phyloP scores from a whole-genome alignment of 2,888 invertebrate species.

The Drosophila mulleri region DNA sequence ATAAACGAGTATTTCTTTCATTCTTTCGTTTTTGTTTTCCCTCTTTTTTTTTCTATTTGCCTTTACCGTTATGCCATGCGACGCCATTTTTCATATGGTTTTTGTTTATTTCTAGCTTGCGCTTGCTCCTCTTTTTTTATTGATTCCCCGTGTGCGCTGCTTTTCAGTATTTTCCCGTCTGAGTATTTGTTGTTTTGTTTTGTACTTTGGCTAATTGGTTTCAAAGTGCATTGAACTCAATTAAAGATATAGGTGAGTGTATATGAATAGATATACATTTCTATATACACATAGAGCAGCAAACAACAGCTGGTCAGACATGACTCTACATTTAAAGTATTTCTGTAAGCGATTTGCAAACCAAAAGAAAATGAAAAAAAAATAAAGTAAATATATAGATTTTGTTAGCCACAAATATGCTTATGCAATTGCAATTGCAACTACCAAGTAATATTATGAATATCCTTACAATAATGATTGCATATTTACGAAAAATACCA shows the following conservation, averaged over 20 bases:
- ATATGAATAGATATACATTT: not conserved
- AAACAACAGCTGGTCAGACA: no score
- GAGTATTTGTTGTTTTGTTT: not conserved
- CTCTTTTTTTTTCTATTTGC: constrained; percentile 6
- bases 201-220: constrained; percentile 48
- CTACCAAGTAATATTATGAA: no score
- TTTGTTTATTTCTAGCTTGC: constrained; percentile 11
- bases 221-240: constrained; percentile 49
- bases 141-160: constrained; percentile 35
- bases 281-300: not conserved
- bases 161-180: constrained; percentile 17
- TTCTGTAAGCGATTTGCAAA: no score
- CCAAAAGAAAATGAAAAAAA: no score
- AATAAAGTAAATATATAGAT: no score
- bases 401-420: no score
- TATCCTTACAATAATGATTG: not conserved
- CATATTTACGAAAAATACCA: not conserved
- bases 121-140: constrained; percentile 19
- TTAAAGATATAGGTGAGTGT: not conserved
- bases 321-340: not conserved
- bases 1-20: constrained; percentile 9
- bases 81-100: constrained; percentile 58
- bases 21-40: not conserved
- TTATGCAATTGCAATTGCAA: no score
- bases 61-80: constrained; percentile 47